These are phyloP conservation scores for Hedya salicella DNA, from an alignment of 2,888 invertebrate species.

Conservation along the genomic window DNA sequence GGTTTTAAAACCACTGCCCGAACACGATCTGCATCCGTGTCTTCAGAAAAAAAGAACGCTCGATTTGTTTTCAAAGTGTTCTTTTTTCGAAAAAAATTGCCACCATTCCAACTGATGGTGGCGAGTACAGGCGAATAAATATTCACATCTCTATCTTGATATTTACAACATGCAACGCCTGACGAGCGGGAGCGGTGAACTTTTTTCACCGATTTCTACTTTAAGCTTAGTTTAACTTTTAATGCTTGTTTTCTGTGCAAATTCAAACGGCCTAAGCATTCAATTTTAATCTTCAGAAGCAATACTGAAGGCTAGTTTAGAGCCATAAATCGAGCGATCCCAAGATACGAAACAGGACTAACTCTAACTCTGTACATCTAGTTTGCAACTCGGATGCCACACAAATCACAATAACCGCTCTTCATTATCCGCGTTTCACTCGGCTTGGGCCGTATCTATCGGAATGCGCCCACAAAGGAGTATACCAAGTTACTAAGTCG, in stretches of 20 bases:
- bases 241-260: conserved; percentile 12
- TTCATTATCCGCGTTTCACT: conserved; percentile 82
- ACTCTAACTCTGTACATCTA: conserved; percentile 56
- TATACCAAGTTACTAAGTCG: conserved; percentile 75
- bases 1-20: conserved; percentile 51
- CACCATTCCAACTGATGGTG: conserved; percentile 23
- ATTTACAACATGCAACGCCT: conserved; percentile 32
- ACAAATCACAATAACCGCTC: conserved; percentile 81
- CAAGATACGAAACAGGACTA: conserved; percentile 50
- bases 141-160: conserved; percentile 42
- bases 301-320: conserved; percentile 28
- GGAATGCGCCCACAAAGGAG: conserved; percentile 82
- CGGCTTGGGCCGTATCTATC: conserved; percentile 73
- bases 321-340: conserved; percentile 56
- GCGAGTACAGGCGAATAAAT: conserved; percentile 28
- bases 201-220: conserved; percentile 23
- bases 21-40: conserved; percentile 35
- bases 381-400: conserved; percentile 68
- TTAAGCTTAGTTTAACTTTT: conserved; percentile 33
- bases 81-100: conserved; percentile 35
- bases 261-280: conserved; percentile 19
- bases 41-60: conserved; percentile 32
- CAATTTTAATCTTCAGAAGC: conserved; percentile 16
- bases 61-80: conserved; percentile 39
- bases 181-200: conserved; percentile 21